A percentile compares a stretch with the other conserved stretches of the same genome.
phyloP scores from a whole-genome alignment of 2,888 invertebrate genomes.

The Theretra japonica region DNA sequence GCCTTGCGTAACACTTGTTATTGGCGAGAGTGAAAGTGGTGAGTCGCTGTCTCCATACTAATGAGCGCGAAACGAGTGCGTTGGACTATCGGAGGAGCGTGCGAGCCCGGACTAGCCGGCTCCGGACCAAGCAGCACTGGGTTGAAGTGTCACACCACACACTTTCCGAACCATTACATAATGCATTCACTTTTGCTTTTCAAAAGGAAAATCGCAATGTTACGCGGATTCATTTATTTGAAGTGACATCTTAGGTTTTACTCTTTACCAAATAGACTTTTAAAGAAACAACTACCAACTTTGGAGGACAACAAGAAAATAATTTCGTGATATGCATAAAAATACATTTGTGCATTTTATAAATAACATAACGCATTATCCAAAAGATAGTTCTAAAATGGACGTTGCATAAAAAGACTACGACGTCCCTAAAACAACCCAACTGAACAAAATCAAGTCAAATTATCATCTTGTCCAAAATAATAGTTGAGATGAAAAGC shows the following conservation, averaged over 20 bases:
- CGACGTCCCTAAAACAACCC: background rate
- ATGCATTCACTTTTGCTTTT: slow-evolving; percentile 61
- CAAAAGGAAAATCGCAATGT: slow-evolving; percentile 49
- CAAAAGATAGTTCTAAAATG: too few species aligned
- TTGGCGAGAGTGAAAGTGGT: slow-evolving; percentile 82
- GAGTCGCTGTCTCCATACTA: slow-evolving; percentile 79
- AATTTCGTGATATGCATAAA: too few species aligned
- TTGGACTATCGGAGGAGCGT: slow-evolving; percentile 65
- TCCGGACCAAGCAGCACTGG: slow-evolving; percentile 68
- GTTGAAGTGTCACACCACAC: slow-evolving; percentile 73
- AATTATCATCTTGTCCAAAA: background rate
- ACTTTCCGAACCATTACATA: slow-evolving; percentile 69
- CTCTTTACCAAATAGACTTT: background rate
- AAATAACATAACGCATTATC: too few species aligned
- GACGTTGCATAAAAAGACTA: too few species aligned
- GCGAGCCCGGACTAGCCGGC: slow-evolving; percentile 66
- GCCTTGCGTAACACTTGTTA: slow-evolving; percentile 80
- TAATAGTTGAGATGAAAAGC: background rate
- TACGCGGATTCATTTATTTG: slow-evolving; percentile 15
- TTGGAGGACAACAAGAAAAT: too few species aligned
- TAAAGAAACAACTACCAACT: too few species aligned
- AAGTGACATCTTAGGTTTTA: background rate
- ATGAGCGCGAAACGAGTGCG: slow-evolving; percentile 75
- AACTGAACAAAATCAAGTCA: background rate
- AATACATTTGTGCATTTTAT: too few species aligned